phyloP scores from a whole-genome alignment of 2,797 vertebrate species.

The Amblyopsis hoosieri region DNA sequence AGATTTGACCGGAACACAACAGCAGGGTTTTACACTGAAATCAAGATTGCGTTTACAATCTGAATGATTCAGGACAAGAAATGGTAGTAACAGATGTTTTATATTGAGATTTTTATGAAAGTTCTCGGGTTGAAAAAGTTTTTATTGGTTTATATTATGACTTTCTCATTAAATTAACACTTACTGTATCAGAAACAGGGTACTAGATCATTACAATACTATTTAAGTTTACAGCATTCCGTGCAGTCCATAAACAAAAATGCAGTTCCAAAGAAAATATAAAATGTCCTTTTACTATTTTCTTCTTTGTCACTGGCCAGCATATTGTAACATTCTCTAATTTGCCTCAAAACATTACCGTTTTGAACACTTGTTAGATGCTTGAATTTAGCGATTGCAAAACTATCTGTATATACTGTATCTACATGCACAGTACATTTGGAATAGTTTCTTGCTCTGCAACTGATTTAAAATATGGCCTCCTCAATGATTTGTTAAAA shows the following conservation, averaged over 20 bases:
- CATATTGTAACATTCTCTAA: neutral
- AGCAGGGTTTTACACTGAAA: too few relatives aligned
- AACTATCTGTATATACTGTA: conserved; percentile 3
- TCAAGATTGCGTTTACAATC: too few relatives aligned
- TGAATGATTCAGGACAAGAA: neutral
- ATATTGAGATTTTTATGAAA: conserved; percentile 26
- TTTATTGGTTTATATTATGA: conserved; percentile 30
- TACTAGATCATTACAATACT: conserved; percentile 13
- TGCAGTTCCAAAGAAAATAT: conserved; percentile 17
- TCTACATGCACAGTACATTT: neutral
- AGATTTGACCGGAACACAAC: too few relatives aligned
- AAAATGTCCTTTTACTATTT: neutral
- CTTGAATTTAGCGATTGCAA: conserved; percentile 12
- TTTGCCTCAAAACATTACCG: conserved; percentile 10
- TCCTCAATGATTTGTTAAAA: neutral
- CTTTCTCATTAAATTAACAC: conserved; percentile 21
- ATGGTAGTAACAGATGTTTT: conserved; percentile 27
- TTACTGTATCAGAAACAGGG: conserved; percentile 13
- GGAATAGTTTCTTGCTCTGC: neutral
- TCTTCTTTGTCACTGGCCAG: conserved; percentile 2
- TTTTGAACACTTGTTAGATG: conserved; percentile 30
- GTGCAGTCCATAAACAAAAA: neutral
- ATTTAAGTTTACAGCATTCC: conserved; percentile 4
- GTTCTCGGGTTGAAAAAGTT: conserved; percentile 15
- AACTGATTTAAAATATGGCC: neutral